Percentiles rank a stretch among this genome's conserved stretches.
Evolutionary conservation across 2,113 vertebrate genomes (phyloP).

Genomic region (Colistium nudipinnis): DNA sequence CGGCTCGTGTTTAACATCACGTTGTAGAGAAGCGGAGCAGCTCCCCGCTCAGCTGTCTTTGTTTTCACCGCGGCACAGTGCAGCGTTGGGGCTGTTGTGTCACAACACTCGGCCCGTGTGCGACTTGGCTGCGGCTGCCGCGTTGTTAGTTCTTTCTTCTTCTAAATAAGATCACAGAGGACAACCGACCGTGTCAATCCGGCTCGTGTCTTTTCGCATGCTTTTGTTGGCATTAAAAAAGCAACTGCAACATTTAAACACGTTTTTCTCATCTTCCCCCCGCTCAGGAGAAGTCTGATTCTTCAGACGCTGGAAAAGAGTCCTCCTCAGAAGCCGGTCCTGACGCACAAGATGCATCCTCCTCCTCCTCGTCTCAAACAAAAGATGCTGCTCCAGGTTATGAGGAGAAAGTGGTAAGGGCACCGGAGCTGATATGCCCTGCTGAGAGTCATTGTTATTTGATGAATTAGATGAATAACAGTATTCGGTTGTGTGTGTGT

Average conservation of each 20-base stretch:
- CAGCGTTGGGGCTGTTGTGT: conserved; percentile 7
- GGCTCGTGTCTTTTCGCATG: background rate
- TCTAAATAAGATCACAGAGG: no score
- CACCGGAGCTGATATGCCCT: no score
- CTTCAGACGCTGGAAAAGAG: conserved; percentile 79
- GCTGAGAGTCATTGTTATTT: background rate
- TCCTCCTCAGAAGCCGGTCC: conserved; percentile 81
- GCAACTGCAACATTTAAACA: background rate
- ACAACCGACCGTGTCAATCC: no score
- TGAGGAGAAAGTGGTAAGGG: conserved; percentile 96
- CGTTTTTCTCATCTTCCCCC: background rate
- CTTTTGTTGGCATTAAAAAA: background rate
- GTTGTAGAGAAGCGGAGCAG: background rate
- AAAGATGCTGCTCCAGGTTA: conserved; percentile 87
- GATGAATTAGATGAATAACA: background rate
- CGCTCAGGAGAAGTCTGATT: conserved; percentile 65
- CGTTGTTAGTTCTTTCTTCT: no score
- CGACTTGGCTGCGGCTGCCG: background rate
- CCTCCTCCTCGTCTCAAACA: conserved; percentile 81
- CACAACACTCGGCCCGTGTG: background rate
- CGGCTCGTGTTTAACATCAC: background rate
- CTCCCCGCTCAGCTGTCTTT: conserved; percentile 54
- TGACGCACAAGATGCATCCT: conserved; percentile 85
- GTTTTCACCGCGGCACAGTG: conserved; percentile 46
- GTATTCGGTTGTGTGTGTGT: conserved; percentile 53